Percentiles rank a stretch among this genome's conserved stretches.
phyloP scores from a whole-genome alignment of 2,113 vertebrate genomes.

The Siniperca chuatsi region DNA sequence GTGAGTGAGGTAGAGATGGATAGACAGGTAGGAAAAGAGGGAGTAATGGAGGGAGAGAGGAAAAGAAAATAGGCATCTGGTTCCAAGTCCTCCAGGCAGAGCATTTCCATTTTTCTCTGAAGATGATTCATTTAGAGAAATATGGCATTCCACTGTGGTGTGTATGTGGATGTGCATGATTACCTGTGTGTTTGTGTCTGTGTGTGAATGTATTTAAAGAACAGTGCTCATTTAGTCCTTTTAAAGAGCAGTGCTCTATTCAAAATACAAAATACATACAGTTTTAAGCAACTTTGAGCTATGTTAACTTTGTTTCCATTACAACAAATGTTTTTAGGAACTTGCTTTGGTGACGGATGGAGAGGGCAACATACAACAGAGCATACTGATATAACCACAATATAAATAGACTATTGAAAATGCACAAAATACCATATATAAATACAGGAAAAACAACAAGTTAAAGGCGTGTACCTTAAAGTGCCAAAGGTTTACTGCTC shows the following conservation, averaged over 20 bases:
- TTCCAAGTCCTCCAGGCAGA: conserved; percentile 38
- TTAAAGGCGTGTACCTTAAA: background rate
- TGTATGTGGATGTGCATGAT: background rate
- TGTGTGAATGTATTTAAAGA: conserved; percentile 16
- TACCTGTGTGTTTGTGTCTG: background rate
- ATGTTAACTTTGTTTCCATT: background rate
- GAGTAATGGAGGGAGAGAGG: background rate
- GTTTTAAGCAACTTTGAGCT: background rate
- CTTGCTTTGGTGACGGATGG: background rate
- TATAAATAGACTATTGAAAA: background rate
- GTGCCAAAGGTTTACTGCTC: background rate
- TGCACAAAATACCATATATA: background rate
- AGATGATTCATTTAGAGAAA: conserved; percentile 43
- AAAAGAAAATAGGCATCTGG: conserved; percentile 13
- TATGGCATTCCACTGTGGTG: background rate
- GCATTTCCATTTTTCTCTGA: conserved; percentile 39
- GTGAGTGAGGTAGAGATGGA: conserved; percentile 19
- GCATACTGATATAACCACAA: background rate
- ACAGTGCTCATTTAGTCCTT: background rate
- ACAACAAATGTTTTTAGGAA: background rate
- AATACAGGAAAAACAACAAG: background rate
- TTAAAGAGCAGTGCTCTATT: conserved; percentile 1
- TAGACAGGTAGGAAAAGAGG: background rate
- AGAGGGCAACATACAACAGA: background rate
- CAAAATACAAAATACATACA: background rate